Evolutionary conservation across 2,113 vertebrate species (phyloP).

Genomic region (western clawed frog (Xenopus tropicalis)): DNA sequence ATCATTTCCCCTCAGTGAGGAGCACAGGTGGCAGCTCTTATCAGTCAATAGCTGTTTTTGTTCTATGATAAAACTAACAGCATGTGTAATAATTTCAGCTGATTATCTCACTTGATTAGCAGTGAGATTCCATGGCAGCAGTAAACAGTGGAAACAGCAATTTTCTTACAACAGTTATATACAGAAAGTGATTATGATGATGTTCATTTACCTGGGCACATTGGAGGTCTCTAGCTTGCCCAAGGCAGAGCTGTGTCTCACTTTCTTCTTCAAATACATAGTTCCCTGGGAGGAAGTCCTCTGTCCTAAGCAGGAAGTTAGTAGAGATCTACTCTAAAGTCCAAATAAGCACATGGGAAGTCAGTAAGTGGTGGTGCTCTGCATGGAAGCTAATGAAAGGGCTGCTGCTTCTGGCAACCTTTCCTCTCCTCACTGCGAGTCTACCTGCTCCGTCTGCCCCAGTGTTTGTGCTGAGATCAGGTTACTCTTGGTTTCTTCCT

Average conservation of each 20-base stretch:
- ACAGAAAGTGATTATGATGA: too few species aligned
- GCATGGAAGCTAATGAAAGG: neutral
- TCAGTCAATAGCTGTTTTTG: too few species aligned
- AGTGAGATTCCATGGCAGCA: slow-evolving; percentile 60
- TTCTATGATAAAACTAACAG: too few species aligned
- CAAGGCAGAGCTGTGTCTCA: slow-evolving; percentile 61
- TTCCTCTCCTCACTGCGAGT: slow-evolving; percentile 14
- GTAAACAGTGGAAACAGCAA: slow-evolving; percentile 53
- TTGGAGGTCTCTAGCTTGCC: slow-evolving; percentile 65
- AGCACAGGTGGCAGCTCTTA: too few species aligned
- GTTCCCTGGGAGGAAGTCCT: neutral
- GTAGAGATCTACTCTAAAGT: neutral
- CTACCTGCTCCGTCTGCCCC: neutral
- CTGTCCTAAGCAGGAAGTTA: neutral
- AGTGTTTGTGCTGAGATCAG: slow-evolving; percentile 10
- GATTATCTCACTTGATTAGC: neutral
- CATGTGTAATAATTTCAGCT: too few species aligned
- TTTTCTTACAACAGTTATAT: too few species aligned
- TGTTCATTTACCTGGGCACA: slow-evolving; percentile 61
- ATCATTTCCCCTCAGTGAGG: too few species aligned
- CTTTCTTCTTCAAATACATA: slow-evolving; percentile 55
- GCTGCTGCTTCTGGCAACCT: neutral
- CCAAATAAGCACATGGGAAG: neutral
- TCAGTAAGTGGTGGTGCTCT: neutral
- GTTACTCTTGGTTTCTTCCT: slow-evolving; percentile 26